Conservation (phyloP, 2,113 vertebrate species). For the Triplophysa siluroides region DNA sequence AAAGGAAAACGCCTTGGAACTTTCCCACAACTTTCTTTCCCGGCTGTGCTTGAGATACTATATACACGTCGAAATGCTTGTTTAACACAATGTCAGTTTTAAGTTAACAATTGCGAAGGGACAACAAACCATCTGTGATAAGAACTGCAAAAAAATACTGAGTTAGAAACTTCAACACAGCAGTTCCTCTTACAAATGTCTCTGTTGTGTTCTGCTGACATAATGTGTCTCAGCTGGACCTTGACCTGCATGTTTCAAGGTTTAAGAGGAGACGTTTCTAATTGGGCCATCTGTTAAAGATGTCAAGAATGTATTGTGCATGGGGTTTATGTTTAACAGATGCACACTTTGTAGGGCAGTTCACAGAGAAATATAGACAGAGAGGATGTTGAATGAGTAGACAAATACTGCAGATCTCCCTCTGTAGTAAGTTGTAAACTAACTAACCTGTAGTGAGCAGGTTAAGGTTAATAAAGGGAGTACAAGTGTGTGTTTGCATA, state of each 20-base stretch:
- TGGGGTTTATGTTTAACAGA: constrained; percentile 36
- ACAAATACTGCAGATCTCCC: not conserved
- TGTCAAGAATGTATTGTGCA: constrained; percentile 4
- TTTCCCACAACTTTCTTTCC: not conserved
- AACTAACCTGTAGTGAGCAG: not conserved
- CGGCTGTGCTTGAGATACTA: not conserved
- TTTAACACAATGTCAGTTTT: not conserved
- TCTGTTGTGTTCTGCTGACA: not conserved
- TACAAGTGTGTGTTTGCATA: not conserved
- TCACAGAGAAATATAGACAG: not conserved
- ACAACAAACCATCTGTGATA: not conserved
- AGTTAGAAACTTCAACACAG: no score
- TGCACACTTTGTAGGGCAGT: not conserved
- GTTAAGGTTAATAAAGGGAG: not conserved
- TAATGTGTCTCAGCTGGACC: not conserved
- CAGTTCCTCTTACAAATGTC: no score
- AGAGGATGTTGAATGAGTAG: no score
- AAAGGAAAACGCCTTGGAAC: not conserved
- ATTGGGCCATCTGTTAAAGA: not conserved
- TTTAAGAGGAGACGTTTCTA: not conserved
- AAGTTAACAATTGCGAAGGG: not conserved
- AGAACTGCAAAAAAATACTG: not conserved
- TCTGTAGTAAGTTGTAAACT: not conserved
- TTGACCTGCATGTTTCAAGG: not conserved
- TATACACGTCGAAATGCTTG: not conserved